Percentiles rank a stretch among this genome's conserved stretches.
Conservation (phyloP, 1,140 invertebrate species). For the Ganaspis sp. region DNA sequence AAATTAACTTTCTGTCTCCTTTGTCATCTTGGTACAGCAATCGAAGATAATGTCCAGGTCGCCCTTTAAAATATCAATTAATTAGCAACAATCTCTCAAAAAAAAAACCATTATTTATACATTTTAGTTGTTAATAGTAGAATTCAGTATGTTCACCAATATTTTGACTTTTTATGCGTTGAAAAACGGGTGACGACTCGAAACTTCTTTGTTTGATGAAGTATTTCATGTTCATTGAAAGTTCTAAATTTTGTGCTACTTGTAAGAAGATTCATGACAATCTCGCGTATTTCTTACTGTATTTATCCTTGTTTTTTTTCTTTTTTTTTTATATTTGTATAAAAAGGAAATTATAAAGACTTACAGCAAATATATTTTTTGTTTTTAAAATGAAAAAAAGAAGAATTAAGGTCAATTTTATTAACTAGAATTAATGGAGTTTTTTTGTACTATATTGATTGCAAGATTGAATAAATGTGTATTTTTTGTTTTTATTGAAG, state of each 20-base stretch:
- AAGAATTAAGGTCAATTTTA: no score
- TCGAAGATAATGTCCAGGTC: constrained; percentile 7
- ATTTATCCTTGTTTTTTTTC: no score
- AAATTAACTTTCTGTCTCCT: constrained; percentile 6
- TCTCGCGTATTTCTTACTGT: not conserved
- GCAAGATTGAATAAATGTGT: not conserved
- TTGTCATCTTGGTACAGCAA: constrained; percentile 8
- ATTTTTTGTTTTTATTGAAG: not conserved
- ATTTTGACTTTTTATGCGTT: constrained; percentile 38
- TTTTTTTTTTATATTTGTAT: no score
- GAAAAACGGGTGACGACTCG: constrained; percentile 34
- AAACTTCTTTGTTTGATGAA: constrained; percentile 36
- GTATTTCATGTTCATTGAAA: constrained; percentile 31
- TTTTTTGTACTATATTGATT: not conserved
- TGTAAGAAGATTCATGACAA: constrained; percentile 33
- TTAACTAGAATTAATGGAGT: no score
- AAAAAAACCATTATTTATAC: constrained; percentile 44
- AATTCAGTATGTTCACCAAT: constrained; percentile 29
- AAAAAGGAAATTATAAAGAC: no score
- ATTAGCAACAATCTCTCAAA: not conserved
- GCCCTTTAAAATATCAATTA: constrained; percentile 16
- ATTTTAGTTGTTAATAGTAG: constrained; percentile 41
- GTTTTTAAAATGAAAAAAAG: no score
- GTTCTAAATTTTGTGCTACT: constrained; percentile 36
- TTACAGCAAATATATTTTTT: no score